A percentile compares a stretch with the other conserved stretches of the same genome.
These are phyloP conservation scores for Globicephala melas DNA, from an alignment of 2,113 vertebrate species.

Conservation along the genomic window DNA sequence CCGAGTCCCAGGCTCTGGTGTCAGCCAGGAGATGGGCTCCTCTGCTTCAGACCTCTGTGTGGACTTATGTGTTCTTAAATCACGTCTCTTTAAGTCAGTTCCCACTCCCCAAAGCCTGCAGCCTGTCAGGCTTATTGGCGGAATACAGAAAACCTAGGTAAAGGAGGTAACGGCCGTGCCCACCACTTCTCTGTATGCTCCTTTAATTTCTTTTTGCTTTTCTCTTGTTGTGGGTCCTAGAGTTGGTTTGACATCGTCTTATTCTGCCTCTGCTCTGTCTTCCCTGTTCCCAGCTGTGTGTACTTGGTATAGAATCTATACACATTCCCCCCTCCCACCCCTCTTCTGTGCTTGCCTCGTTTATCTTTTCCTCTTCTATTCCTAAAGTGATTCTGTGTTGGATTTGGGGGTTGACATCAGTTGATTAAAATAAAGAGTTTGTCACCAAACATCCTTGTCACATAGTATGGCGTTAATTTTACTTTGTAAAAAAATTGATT, in stretches of 20 bases:
- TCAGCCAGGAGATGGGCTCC: not conserved
- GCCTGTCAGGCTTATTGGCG: constrained; percentile 39
- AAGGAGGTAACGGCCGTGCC: fast-evolving
- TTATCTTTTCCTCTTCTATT: not conserved
- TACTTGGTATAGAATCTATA: not conserved
- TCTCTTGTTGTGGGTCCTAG: not conserved
- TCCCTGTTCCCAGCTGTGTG: not conserved
- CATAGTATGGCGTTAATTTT: not conserved
- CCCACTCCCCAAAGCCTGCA: not conserved
- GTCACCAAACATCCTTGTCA: not conserved
- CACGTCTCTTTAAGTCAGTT: not conserved
- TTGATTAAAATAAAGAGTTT: not conserved
- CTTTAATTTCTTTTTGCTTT: not conserved
- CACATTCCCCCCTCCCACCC: fast-evolving
- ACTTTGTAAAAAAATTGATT: not conserved
- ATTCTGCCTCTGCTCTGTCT: not conserved
- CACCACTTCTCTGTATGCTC: fast-evolving
- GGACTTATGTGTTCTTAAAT: constrained; percentile 8
- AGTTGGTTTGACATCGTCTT: too few species aligned
- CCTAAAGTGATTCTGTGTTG: not conserved
- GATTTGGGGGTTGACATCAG: not conserved
- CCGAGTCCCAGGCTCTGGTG: not conserved
- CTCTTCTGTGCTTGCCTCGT: not conserved
- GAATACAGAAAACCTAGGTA: not conserved
- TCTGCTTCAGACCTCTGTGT: not conserved